Base-by-base conservation (phyloP, 2,797 vertebrate genomes). In the Brachymystax lenok region DNA sequence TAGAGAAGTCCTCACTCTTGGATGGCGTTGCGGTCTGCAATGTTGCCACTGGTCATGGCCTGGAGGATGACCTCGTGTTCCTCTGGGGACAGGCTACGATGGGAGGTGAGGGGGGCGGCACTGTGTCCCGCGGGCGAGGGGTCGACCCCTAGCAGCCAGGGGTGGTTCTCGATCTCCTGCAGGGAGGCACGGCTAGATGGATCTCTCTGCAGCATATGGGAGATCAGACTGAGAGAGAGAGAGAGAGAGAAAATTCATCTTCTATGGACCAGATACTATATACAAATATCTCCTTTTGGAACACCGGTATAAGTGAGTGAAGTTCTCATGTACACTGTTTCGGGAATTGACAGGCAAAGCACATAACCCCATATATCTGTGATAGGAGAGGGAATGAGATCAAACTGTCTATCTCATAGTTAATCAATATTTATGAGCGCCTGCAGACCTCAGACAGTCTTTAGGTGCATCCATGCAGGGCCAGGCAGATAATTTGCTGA, bases 131-230 rank as follows among this genome's bases (percentile, higher is more conserved):
- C 92, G 0, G 96, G 92, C 14, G 92, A 94, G 0, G 94, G 86
- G 52, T 96, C 95, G 79, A 96, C 88, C 0, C 96, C 96, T 84
- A 92, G 93, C 75, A 97, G 93, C 96, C 96, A 97, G 0, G 81
- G 0, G 17, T 97, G 96, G 74, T 88, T 81, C 86, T 96, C 94
- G 0, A 97, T 97, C 83, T 96, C 90, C 61, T 92, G 87, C 24
- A 97, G 92, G 0, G 95, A 94, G 0, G 95, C 95, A 1, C 96
- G 93, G 46, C 77, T 74, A 76, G 83, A 90, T 0, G 96, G 96
- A 79, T 96, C 94, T 72, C 95, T 94, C 92, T 96, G 96, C 66
- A 97, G 93, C 96, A 97, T 97, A 82, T 90, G 94, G 73, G 95
- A 93, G 88, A 97, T 96, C 81, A 97, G 90, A 74, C 96, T 97